Percentiles rank a stretch among this genome's conserved stretches.
Conservation (phyloP, 2,113 vertebrate species). For the Numida meleagris region DNA sequence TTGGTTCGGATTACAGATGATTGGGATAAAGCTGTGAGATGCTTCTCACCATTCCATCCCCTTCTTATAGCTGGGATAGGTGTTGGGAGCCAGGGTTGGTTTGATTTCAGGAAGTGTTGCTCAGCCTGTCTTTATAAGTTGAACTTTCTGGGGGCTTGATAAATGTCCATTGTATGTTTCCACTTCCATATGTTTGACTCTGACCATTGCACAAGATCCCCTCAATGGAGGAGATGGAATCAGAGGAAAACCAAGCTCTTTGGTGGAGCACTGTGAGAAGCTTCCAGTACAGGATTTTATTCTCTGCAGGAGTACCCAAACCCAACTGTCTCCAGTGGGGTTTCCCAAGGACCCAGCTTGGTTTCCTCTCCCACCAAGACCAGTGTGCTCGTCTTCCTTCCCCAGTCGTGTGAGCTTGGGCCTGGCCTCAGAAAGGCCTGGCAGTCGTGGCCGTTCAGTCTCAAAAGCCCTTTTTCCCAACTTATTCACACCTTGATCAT, state of each 20-base stretch:
- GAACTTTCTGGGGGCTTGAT: not conserved
- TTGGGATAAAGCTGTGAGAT: not conserved
- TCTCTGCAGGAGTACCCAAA: not conserved
- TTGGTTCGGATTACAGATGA: not conserved
- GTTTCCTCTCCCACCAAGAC: not conserved
- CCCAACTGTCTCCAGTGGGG: not conserved
- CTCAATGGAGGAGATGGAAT: not conserved
- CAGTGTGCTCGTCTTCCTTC: not conserved
- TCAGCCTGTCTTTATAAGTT: not conserved
- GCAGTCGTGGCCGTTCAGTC: not conserved
- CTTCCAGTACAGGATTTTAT: not conserved
- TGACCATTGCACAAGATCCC: accelerated
- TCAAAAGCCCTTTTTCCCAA: not conserved
- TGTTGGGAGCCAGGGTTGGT: no score
- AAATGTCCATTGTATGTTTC: no score
- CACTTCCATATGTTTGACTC: not conserved
- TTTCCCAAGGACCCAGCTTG: not conserved
- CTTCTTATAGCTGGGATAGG: not conserved
- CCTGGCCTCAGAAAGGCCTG: not conserved
- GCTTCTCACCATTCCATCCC: not conserved
- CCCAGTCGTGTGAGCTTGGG: not conserved
- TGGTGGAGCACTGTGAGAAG: not conserved
- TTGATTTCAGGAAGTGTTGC: not conserved
- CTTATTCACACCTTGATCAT: not conserved
- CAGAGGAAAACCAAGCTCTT: not conserved